These are phyloP conservation scores for Mormyrops boulengeri DNA, from an alignment of 2,797 vertebrate genomes.

Conservation along the genomic window DNA sequence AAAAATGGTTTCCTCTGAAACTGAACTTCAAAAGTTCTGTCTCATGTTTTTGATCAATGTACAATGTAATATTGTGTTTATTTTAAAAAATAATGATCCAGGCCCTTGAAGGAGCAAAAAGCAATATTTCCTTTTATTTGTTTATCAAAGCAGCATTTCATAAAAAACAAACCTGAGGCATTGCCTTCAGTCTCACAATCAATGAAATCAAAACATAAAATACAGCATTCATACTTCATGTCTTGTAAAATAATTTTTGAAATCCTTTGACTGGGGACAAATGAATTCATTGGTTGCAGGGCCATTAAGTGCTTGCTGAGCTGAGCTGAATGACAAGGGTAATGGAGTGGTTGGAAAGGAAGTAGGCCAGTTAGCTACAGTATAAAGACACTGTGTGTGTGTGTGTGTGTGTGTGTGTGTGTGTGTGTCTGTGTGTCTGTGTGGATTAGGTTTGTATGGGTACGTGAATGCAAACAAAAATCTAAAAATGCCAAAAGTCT, in stretches of 20 bases:
- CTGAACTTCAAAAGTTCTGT: not conserved
- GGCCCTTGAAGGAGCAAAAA: not conserved
- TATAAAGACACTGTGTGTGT: not conserved
- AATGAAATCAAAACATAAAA: slow-evolving; percentile 5
- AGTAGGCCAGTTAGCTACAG: not conserved
- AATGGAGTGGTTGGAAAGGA: slow-evolving; percentile 4
- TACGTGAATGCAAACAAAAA: not conserved
- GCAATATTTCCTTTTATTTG: not conserved
- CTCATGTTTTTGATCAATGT: not conserved
- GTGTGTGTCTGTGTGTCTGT: not conserved
- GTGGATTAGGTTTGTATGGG: not conserved
- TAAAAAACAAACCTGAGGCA: not conserved
- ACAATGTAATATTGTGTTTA: slow-evolving; percentile 2
- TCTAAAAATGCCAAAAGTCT: not conserved
- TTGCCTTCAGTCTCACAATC: not conserved
- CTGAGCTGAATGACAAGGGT: not conserved
- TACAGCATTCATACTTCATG: not conserved
- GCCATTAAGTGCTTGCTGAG: not conserved
- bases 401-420: not conserved
- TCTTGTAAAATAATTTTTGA: not conserved
- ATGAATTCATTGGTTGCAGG: not conserved
- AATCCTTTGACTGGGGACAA: not conserved
- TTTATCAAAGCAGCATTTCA: not conserved
- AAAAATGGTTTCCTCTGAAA: not conserved
- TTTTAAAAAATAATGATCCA: not conserved